Evolutionary conservation across 1,140 invertebrate genomes (phyloP).

Genomic region (Pseudoatta argentina): DNA sequence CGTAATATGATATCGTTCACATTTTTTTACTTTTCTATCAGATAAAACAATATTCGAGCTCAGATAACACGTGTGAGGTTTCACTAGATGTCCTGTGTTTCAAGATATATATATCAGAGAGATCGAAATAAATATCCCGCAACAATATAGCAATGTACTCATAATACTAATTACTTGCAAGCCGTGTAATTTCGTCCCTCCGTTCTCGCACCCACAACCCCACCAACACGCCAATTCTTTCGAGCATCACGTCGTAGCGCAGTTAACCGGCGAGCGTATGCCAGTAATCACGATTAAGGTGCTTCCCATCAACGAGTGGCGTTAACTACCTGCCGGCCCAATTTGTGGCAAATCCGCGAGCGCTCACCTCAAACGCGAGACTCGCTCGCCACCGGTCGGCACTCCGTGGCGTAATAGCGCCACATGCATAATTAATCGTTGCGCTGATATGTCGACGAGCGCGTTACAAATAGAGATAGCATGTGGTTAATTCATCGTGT

Average conservation of each 20-base stretch:
- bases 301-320: constrained; percentile 52
- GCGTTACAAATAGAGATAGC: constrained; percentile 78
- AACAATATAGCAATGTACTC: constrained; percentile 14
- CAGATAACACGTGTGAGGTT: neutral
- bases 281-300: constrained; percentile 56
- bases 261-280: constrained; percentile 51
- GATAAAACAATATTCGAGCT: neutral
- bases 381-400: constrained; percentile 41
- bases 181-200: constrained; percentile 54
- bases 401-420: constrained; percentile 69
- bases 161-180: constrained; percentile 43
- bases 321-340: constrained; percentile 49
- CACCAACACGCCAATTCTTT: constrained; percentile 39
- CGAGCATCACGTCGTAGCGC: constrained; percentile 44
- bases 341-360: constrained; percentile 58
- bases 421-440: constrained; percentile 80
- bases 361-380: constrained; percentile 39
- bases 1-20: neutral
- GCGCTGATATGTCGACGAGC: constrained; percentile 75
- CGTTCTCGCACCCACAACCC: constrained; percentile 42
- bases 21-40: neutral
- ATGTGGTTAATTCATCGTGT: constrained; percentile 78
- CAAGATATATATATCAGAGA: neutral
- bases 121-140: neutral
- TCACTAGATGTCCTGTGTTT: neutral